Evolutionary conservation across 2,113 vertebrate species (phyloP).

Genomic region (Pollimyrus isidori): DNA sequence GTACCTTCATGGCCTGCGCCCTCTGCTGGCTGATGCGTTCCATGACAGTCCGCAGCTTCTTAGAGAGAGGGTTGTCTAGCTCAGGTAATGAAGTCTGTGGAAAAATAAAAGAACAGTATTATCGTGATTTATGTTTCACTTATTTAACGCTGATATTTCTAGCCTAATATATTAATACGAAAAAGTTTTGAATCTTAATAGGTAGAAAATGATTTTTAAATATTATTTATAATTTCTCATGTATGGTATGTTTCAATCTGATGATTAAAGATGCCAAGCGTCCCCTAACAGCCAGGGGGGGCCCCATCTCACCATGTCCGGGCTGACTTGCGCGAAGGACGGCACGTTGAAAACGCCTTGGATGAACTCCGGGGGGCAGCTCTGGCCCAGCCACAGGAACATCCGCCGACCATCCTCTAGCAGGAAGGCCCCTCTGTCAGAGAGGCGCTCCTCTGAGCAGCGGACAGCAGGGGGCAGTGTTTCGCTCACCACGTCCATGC

Average conservation of each 20-base stretch:
- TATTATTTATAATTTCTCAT: background rate
- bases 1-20: constrained; percentile 86
- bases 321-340: constrained; percentile 73
- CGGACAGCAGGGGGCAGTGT: constrained; percentile 64
- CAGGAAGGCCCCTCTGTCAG: constrained; percentile 76
- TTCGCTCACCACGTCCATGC: constrained; percentile 60
- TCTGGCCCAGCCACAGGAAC: constrained; percentile 86
- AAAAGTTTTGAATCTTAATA: background rate
- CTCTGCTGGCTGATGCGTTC: constrained; percentile 63
- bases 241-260: background rate
- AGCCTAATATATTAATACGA: background rate
- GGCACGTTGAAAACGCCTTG: constrained; percentile 84
- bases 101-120: no score
- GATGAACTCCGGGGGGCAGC: constrained; percentile 70
- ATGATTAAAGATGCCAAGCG: background rate
- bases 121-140: no score
- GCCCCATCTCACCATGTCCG: constrained; percentile 63
- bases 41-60: constrained; percentile 69
- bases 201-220: background rate
- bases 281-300: background rate
- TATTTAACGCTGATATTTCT: background rate
- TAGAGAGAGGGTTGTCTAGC: constrained; percentile 73
- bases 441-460: constrained; percentile 83
- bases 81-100: constrained; percentile 70
- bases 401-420: constrained; percentile 76